Evolutionary conservation across 2,888 invertebrate genomes (phyloP).

Genomic region (Allophyes oxyacanthae): DNA sequence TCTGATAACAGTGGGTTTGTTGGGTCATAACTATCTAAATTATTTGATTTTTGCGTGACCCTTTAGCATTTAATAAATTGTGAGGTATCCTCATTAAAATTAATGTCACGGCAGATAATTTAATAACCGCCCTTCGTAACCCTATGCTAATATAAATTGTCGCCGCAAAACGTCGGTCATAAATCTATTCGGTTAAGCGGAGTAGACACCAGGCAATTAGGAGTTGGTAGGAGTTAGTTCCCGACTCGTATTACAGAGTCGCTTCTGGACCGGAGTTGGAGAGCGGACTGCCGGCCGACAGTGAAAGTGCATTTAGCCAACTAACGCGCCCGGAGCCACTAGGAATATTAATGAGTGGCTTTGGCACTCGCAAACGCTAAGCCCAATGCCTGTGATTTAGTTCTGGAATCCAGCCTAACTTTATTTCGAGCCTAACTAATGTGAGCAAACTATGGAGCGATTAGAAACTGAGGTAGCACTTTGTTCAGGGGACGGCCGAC

Average conservation of each 20-base stretch:
- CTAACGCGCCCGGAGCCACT: constrained; percentile 70
- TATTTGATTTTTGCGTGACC: constrained; percentile 36
- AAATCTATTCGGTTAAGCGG: constrained; percentile 73
- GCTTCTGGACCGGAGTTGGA: constrained; percentile 61
- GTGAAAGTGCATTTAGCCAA: constrained; percentile 82
- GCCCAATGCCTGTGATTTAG: constrained; percentile 54
- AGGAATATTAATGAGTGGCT: constrained; percentile 78
- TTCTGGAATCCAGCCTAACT: constrained; percentile 50
- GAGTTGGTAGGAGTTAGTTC: constrained; percentile 61
- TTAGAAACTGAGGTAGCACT: constrained; percentile 30
- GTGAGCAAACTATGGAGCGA: constrained; percentile 35
- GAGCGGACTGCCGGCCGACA: constrained; percentile 69
- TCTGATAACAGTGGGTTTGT: constrained; percentile 7
- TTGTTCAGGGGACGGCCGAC: constrained; percentile 33
- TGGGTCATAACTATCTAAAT: constrained; percentile 29
- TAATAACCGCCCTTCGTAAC: constrained; percentile 61
- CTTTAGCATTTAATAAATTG: constrained; percentile 41
- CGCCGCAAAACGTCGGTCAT: constrained; percentile 68
- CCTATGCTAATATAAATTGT: constrained; percentile 65
- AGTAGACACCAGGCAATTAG: constrained; percentile 68
- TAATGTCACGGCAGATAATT: constrained; percentile 63
- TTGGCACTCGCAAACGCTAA: constrained; percentile 59
- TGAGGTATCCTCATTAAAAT: constrained; percentile 54
- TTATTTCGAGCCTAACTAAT: constrained; percentile 55
- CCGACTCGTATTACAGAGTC: constrained; percentile 66